Evolutionary conservation across 2,113 vertebrate species (phyloP), one percentile per base, ranked within the genome.

Genomic region (Talpa occidentalis): DNA sequence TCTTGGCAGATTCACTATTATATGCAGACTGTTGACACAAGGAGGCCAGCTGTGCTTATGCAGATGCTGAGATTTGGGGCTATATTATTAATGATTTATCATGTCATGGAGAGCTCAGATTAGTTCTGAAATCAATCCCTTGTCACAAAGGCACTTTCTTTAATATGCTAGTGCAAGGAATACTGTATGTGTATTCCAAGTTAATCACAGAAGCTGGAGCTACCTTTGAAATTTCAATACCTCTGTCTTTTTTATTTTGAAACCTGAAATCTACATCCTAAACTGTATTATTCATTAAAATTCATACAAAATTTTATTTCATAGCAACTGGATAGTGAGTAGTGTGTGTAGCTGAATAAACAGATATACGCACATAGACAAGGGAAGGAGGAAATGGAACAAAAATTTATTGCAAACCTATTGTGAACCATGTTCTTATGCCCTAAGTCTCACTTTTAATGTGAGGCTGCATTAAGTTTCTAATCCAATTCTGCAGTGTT

Each of bases 11-110:
- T 92, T 96, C 98, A 92, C 97, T 98, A 96, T 98, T 98, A 98
- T 98, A 98, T 98, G 97, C 97, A 96, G 83, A 11, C 94, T 97
- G 91, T 97, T 96, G 98, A 98, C 97, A 97, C 95, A 98, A 97
- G 97, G 97, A 93, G 95, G 92, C 94, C 97, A 98, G 93, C 95
- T 96, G 97, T 98, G 97, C 97, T 97, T 92, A 72, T 96, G 97
- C 97, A 97, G 98, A 97, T 97, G 98, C 98, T 30, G 82, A 98
- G 97, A 96, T 97, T 94, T 91, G 87, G 95, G 96, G 96, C 94
- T 97, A 73, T 97, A 93, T 96, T 98, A 96, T 98, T 96, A 98
- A 98, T 97, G 98, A 98, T 98, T 98, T 98, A 98, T 98, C 97
- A 94, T 97, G 97, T 98, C 97, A 95, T 95, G 95, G 96, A 96